Evolutionary conservation across 2,797 vertebrate genomes (phyloP).

Genomic region (Sebastes nivosus): DNA sequence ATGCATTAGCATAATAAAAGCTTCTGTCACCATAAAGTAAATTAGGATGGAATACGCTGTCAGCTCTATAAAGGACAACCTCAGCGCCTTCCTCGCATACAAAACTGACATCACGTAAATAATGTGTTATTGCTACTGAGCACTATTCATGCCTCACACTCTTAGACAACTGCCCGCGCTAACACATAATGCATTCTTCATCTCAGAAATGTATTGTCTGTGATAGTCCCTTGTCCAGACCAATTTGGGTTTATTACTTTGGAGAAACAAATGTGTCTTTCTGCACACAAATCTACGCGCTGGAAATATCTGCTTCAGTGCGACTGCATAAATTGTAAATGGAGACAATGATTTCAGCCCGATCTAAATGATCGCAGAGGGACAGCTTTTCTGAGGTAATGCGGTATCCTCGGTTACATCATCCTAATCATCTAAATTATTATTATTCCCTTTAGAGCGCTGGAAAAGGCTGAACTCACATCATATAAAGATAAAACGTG

Average conservation of each 20-base stretch:
- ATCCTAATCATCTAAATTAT: constrained; percentile 6
- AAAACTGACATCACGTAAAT: constrained; percentile 9
- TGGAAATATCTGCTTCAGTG: neutral
- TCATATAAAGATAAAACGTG: constrained; percentile 26
- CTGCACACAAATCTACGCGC: neutral
- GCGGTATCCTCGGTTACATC: constrained; percentile 10
- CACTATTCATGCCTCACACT: constrained; percentile 2
- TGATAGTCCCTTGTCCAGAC: constrained; percentile 75
- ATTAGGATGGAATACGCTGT: neutral
- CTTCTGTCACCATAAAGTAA: neutral
- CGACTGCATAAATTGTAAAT: neutral
- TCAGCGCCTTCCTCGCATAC: neutral
- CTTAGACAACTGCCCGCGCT: constrained; percentile 1
- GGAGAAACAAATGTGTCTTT: constrained; percentile 40
- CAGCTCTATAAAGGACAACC: neutral
- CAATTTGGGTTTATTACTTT: constrained; percentile 51
- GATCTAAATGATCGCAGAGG: constrained; percentile 8
- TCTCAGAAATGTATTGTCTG: constrained; percentile 42
- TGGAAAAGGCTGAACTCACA: constrained; percentile 12
- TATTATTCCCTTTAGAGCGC: constrained; percentile 12
- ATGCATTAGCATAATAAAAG: constrained; percentile 13
- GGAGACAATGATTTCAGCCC: neutral
- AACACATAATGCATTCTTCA: constrained; percentile 34
- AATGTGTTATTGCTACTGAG: constrained; percentile 23
- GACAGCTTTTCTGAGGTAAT: constrained; percentile 11